Evolutionary conservation across 2,113 vertebrate species (phyloP).

Genomic region (Ploceus nigricollis): DNA sequence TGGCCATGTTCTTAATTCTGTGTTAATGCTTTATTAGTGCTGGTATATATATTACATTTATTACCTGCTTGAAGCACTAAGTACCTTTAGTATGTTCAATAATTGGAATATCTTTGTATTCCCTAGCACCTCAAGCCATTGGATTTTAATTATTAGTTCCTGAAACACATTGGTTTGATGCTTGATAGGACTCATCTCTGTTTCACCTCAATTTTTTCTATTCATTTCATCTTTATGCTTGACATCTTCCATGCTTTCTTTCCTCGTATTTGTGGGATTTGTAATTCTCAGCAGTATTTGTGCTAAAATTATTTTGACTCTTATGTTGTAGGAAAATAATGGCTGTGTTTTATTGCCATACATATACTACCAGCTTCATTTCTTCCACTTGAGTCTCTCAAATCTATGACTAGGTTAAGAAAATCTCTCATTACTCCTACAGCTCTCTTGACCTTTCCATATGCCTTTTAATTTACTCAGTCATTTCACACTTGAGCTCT

Average conservation of each 20-base stretch:
- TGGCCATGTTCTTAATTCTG: background rate
- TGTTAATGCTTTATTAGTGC: background rate
- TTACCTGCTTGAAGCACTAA: background rate
- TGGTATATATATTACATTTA: background rate
- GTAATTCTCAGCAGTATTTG: background rate
- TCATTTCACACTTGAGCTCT: conserved; percentile 47
- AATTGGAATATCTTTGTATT: background rate
- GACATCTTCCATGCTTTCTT: background rate
- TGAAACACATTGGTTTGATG: background rate
- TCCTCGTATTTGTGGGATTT: background rate
- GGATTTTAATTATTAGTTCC: background rate
- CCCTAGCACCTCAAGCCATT: background rate
- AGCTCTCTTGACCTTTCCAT: conserved; percentile 45
- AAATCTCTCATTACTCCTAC: conserved; percentile 33
- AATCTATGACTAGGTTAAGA: conserved; percentile 28
- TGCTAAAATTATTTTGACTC: background rate
- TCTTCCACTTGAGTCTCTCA: conserved; percentile 8
- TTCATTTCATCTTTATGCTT: background rate
- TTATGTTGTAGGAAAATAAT: background rate
- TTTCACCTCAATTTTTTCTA: background rate
- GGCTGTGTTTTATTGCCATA: background rate
- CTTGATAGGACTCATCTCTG: background rate
- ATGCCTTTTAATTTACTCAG: conserved; percentile 37
- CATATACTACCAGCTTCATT: background rate
- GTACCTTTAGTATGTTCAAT: background rate